Percentiles rank a stretch among this genome's conserved stretches.
Conservation (phyloP, 2,113 vertebrate species). For the Anoplopoma fimbria region DNA sequence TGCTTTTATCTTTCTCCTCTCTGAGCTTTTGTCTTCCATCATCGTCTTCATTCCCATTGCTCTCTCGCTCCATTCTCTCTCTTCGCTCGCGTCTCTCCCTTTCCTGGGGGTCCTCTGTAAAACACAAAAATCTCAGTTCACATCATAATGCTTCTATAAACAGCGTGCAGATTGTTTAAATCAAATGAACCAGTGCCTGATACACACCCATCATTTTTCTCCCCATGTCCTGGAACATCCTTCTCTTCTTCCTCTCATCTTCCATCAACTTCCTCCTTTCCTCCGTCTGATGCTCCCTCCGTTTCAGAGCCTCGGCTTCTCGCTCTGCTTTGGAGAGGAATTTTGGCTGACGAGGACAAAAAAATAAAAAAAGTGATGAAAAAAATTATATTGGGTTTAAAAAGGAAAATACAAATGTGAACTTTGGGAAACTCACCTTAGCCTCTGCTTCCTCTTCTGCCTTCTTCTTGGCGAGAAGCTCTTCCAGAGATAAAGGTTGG, state of each 20-base stretch:
- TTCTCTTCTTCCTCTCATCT: slow-evolving; percentile 94
- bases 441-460: slow-evolving; percentile 96
- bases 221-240: slow-evolving; percentile 95
- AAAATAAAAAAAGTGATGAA: background rate
- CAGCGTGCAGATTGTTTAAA: background rate
- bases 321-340: slow-evolving; percentile 95
- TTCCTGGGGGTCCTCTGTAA: slow-evolving; percentile 96
- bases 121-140: slow-evolving; percentile 5
- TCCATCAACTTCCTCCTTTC: slow-evolving; percentile 90
- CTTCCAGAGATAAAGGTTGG: slow-evolving; percentile 95
- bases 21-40: slow-evolving; percentile 95
- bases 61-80: slow-evolving; percentile 95
- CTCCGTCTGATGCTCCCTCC: slow-evolving; percentile 90
- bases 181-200: background rate
- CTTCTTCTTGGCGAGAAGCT: slow-evolving; percentile 97
- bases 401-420: background rate
- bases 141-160: background rate
- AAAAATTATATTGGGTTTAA: background rate
- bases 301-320: slow-evolving; percentile 93
- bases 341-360: slow-evolving; percentile 87
- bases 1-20: slow-evolving; percentile 97
- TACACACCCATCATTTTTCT: slow-evolving; percentile 95
- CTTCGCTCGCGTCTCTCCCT: slow-evolving; percentile 92
- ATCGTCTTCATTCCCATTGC: slow-evolving; percentile 94
- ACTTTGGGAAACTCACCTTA: slow-evolving; percentile 83